A percentile compares a stretch with the other conserved stretches of the same genome.
These are phyloP conservation scores for Aphaenogaster floridana DNA, from an alignment of 1,140 invertebrate species.

Conservation along the genomic window DNA sequence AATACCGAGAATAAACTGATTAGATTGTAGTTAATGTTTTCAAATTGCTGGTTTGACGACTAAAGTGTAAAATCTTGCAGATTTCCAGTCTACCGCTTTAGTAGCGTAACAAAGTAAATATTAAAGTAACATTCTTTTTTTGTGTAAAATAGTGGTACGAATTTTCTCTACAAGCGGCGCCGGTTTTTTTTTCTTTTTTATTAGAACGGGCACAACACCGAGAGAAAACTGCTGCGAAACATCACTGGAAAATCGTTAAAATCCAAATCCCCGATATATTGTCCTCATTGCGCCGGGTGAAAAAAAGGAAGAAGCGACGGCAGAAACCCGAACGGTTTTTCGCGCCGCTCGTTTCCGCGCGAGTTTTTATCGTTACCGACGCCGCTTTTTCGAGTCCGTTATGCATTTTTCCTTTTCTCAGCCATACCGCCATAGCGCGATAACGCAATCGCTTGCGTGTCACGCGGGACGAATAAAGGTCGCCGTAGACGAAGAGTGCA, in stretches of 20 bases:
- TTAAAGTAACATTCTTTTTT: neutral
- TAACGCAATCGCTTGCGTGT: neutral
- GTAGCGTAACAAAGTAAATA: neutral
- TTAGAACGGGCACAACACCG: neutral
- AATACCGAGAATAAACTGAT: neutral
- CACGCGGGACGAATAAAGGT: neutral
- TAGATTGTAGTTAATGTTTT: neutral
- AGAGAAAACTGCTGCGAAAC: slow-evolving; percentile 14
- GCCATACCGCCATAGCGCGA: neutral
- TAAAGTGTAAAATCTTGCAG: neutral
- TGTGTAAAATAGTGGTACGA: neutral
- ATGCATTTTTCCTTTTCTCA: neutral
- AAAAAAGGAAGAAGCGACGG: slow-evolving; percentile 20
- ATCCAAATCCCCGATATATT: slow-evolving; percentile 31
- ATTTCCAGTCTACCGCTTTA: neutral
- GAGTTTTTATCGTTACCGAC: slow-evolving; percentile 16
- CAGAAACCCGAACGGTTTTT: slow-evolving; percentile 28
- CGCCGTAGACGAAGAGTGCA: neutral
- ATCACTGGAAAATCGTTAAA: slow-evolving; percentile 42
- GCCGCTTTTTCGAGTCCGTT: neutral
- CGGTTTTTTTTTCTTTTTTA: neutral
- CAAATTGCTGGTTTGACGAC: neutral
- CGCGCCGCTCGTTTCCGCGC: slow-evolving; percentile 12
- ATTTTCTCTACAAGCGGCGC: neutral
- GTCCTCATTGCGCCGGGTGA: neutral